Base-by-base conservation (phyloP, 2,113 vertebrate species). In the Orthonyx spaldingii region DNA sequence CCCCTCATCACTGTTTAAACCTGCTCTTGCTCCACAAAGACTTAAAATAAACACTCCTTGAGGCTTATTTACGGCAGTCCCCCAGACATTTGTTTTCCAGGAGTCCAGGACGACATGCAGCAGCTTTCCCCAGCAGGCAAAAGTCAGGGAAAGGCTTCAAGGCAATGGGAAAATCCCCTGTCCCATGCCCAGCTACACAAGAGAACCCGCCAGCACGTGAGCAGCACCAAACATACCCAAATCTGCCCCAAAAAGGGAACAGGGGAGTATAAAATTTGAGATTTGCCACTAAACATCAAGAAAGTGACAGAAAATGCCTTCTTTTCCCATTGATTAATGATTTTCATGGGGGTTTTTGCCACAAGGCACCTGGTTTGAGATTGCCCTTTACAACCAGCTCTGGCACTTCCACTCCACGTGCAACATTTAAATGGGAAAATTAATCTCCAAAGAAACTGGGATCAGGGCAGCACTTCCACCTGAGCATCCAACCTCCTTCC, bases 1-100 rank as follows among this genome's bases (percentile, higher is more conserved):
- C 68, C 59, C 41, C 47, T 30, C 0, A 44, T 93, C 93, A 87
- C 49, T 93, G 92, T 95, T 96, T 97, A 93, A 96, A 96, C 76
- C 84, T 90, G 94, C 80, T 95, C 91, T 96, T 12, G 9, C 86
- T 94, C 76, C 41, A 13, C 1, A 24, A 52, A 47, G 89, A n/a
- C 75, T 95, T 97, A 89, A 89, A 89, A 96, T 97, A 97, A 98
- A 97, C 96, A 96, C 80, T 81, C 24, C 88, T 60, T 9, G 1
- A 56, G n/a, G 42, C 49, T 92, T 94, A 96, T 90, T 93, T 93
- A 95, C 6, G 0, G 68, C 87, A 32, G 28, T 56, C 52, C 70
- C 80, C 24, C 26, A 19, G 93, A 17, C 9, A 0, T 63, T 96
- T 74, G 64, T 87, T 95, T 93, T 66, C 89, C 74, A 7, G 4